Conservation (phyloP, 2,888 invertebrate species). For the Plagodis dolabraria region DNA sequence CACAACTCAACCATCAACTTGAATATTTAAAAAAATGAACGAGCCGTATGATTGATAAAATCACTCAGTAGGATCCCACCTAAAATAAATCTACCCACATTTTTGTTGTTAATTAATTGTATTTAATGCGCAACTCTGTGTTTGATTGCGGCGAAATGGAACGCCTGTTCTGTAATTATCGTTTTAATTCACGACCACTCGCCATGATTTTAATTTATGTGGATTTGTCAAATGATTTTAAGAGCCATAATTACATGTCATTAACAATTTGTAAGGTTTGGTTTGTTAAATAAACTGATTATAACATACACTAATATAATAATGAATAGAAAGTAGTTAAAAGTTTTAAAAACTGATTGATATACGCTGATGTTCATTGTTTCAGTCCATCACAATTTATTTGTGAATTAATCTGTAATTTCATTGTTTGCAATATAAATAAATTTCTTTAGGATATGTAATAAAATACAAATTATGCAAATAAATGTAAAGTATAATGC, state of each 20-base stretch:
- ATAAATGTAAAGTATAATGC: too few species aligned
- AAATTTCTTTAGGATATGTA: too few species aligned
- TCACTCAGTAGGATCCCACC: not conserved
- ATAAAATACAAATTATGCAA: too few species aligned
- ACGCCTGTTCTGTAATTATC: slow-evolving; percentile 63
- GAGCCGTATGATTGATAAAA: slow-evolving; percentile 3
- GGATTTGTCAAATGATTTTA: slow-evolving; percentile 43
- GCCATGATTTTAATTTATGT: slow-evolving; percentile 45
- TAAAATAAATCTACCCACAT: slow-evolving; percentile 75
- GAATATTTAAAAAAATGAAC: too few species aligned
- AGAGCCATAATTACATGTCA: slow-evolving; percentile 16
- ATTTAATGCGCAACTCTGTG: slow-evolving; percentile 75
- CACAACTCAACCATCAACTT: not conserved
- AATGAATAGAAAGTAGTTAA: too few species aligned
- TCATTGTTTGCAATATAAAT: too few species aligned
- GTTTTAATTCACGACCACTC: slow-evolving; percentile 61
- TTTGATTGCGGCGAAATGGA: slow-evolving; percentile 75
- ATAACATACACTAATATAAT: too few species aligned
- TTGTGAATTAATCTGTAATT: too few species aligned
- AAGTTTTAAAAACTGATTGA: too few species aligned
- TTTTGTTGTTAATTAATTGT: slow-evolving; percentile 83
- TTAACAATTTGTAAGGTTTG: slow-evolving; percentile 9
- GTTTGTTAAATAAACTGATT: slow-evolving; percentile 1
- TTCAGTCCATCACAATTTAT: too few species aligned
- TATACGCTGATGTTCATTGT: too few species aligned